Percentiles rank a stretch among this genome's conserved stretches.
phyloP scores from a whole-genome alignment of 2,797 vertebrate species.

The Manis pentadactyla region DNA sequence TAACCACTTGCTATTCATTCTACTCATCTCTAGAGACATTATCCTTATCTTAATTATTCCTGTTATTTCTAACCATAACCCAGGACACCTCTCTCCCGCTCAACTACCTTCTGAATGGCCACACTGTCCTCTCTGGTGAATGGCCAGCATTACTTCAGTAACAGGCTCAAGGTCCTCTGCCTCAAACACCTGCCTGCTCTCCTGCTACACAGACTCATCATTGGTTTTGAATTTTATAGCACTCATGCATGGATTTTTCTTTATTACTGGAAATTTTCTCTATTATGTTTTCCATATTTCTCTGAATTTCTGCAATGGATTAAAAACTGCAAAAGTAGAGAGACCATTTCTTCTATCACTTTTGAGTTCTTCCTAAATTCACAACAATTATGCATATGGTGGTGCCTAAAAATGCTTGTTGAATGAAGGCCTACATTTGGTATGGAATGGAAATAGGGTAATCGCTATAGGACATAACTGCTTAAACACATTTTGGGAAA shows the following conservation, averaged over 20 bases:
- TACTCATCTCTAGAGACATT: background rate
- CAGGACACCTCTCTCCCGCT: background rate
- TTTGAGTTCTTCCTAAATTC: background rate
- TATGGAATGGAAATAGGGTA: background rate
- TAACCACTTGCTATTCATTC: background rate
- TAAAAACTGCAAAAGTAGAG: background rate
- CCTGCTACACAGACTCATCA: background rate
- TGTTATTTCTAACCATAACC: background rate
- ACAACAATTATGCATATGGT: background rate
- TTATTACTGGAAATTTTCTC: background rate
- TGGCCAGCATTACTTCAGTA: background rate
- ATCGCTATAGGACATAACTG: background rate
- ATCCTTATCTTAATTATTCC: background rate
- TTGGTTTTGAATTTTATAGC: background rate
- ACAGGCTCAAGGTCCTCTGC: background rate
- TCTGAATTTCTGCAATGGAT: constrained; percentile 28
- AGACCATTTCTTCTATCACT: background rate
- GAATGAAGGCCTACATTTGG: background rate
- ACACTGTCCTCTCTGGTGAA: background rate
- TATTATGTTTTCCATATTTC: background rate
- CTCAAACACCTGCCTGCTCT: background rate
- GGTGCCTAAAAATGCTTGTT: background rate
- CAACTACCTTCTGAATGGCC: background rate
- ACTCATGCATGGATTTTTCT: background rate
- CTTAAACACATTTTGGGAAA: background rate